phyloP scores from a whole-genome alignment of 2,113 vertebrate genomes.

The Pseudolaguvia tuberculata region DNA sequence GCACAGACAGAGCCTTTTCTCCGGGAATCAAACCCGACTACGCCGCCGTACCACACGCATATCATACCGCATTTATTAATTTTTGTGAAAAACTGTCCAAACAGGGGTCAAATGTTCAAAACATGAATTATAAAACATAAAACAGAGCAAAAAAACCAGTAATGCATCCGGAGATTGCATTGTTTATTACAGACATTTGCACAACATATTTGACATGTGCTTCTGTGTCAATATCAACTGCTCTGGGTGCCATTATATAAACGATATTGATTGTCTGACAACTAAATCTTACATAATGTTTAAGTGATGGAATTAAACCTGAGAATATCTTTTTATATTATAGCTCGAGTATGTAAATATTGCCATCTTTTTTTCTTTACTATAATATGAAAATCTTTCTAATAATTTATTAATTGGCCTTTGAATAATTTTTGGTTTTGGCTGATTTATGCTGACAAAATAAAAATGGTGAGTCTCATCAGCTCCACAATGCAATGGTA shows the following conservation, averaged over 20 bases:
- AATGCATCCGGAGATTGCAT: no score
- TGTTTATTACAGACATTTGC: conserved; percentile 1
- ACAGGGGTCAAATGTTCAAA: background rate
- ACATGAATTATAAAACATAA: background rate
- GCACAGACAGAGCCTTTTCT: no score
- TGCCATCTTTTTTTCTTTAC: background rate
- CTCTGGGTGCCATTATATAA: background rate
- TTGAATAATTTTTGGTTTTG: background rate
- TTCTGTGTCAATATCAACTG: background rate
- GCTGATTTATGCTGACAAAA: background rate
- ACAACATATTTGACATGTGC: background rate
- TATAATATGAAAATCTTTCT: background rate
- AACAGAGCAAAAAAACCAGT: no score
- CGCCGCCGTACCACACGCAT: no score
- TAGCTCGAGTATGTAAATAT: background rate
- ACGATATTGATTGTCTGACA: background rate
- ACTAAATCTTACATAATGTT: background rate
- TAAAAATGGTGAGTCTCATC: conserved; percentile 25
- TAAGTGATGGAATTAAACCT: conserved; percentile 19
- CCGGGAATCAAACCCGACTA: no score
- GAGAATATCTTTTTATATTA: conserved; percentile 12
- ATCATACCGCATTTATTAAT: background rate
- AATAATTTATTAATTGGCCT: background rate
- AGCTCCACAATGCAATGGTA: conserved; percentile 8
- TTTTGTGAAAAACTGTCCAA: background rate